phyloP scores from a whole-genome alignment of 2,113 vertebrate genomes.

The Hippoglossus stenolepis region DNA sequence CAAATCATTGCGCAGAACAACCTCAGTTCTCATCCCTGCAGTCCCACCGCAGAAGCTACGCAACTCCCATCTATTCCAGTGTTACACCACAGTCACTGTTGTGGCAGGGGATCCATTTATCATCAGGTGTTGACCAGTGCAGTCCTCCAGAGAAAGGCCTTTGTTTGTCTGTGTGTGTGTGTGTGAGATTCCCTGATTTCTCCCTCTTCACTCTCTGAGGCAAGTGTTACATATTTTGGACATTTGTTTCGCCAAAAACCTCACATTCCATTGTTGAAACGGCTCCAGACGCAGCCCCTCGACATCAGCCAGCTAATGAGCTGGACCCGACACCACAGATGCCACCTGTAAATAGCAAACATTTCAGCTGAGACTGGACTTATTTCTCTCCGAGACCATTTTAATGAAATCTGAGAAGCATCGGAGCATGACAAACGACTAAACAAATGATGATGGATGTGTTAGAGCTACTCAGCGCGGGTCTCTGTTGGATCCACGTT shows the following conservation, averaged over 20 bases:
- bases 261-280: conserved; percentile 51
- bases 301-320: conserved; percentile 43
- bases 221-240: conserved; percentile 44
- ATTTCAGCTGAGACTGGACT: conserved; percentile 39
- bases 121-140: conserved; percentile 32
- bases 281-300: conserved; percentile 6
- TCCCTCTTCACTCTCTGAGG: conserved; percentile 47
- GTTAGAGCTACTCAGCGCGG: conserved; percentile 44
- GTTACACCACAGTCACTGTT: conserved; percentile 15
- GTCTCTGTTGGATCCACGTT: conserved; percentile 34
- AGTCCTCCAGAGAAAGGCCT: conserved; percentile 23
- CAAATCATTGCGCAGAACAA: conserved; percentile 15
- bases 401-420: conserved; percentile 52
- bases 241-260: conserved; percentile 24
- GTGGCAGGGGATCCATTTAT: conserved; percentile 34
- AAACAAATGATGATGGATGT: conserved; percentile 58
- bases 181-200: conserved; percentile 16
- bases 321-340: conserved; percentile 43
- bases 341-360: conserved; percentile 68
- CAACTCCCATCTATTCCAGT: conserved; percentile 20
- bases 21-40: conserved; percentile 15
- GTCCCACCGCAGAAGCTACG: neutral
- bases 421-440: conserved; percentile 49
- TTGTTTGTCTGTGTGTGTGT: conserved; percentile 18
- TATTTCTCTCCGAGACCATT: conserved; percentile 36